Evolutionary conservation across 2,797 vertebrate genomes (phyloP).

Genomic region (Lutjanus campechanus): DNA sequence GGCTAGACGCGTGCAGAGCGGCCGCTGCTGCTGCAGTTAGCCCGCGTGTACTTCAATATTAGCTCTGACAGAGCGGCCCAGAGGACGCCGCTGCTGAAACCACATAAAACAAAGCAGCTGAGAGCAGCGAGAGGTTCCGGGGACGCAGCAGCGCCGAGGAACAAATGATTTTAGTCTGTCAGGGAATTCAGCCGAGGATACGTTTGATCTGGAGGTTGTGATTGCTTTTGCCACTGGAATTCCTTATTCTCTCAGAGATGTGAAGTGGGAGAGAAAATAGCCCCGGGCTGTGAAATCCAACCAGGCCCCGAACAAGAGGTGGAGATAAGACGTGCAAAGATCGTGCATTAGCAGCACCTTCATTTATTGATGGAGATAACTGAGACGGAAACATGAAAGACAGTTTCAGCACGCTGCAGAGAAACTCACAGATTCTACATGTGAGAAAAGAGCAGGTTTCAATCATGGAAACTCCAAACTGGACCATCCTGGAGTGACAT

Average conservation of each 20-base stretch:
- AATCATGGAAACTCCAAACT: not conserved
- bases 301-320: constrained; percentile 66
- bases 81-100: constrained; percentile 80
- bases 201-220: constrained; percentile 83
- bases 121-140: constrained; percentile 61
- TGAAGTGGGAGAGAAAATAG: constrained; percentile 77
- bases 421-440: too few species aligned
- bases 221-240: constrained; percentile 82
- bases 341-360: constrained; percentile 48
- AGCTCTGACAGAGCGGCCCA: constrained; percentile 83
- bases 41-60: constrained; percentile 79
- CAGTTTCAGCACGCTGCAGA: too few species aligned
- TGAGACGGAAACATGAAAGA: constrained; percentile 38
- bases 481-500: too few species aligned
- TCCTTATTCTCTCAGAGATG: constrained; percentile 84
- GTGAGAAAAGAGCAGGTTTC: not conserved
- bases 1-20: constrained; percentile 57
- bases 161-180: constrained; percentile 87
- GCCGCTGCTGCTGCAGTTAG: constrained; percentile 67
- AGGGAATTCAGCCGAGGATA: constrained; percentile 85
- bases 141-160: constrained; percentile 73
- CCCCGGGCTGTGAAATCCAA: constrained; percentile 73
- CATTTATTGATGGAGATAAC: constrained; percentile 56
- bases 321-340: constrained; percentile 58
- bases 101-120: constrained; percentile 82